Base-by-base conservation (phyloP, 2,113 vertebrate genomes). In the Onychostruthus taczanowskii region DNA sequence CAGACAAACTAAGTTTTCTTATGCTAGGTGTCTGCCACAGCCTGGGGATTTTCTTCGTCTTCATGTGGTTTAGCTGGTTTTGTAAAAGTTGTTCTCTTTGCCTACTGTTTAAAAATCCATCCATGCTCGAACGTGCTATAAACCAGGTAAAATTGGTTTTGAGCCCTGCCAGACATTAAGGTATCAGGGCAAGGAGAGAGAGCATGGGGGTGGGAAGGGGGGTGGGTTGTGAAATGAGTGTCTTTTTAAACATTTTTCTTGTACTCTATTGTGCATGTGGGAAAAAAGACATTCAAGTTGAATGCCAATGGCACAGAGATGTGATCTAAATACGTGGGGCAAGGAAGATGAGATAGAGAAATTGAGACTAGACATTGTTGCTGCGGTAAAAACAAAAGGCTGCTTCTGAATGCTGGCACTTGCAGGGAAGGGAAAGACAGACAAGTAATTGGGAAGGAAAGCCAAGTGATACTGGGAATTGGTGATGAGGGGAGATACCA, bases 151-250 rank as follows among this genome's bases (percentile, higher is more conserved):
- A 84, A 90, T 43, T 78, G 37, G 18, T 46, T 61, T 80, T 66
- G 43, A 77, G 26, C n/a, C 31, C 35, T 73, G 21, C 4, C 24
- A 79, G 70, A 53, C 4, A 3, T 52, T 52, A 56, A 86, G 46
- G 43, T 39, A 12, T 11, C 31, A 18, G 41, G 21, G 9, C 12
- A 8, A 41, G 13, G 21, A 31, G 35, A 22, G 7, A 49, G 31
- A 19, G 2, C 28, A 16, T 47, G 2, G 18, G 1, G 3, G 6
- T 1, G 30, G 13, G 6, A 35, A 30, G 15, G 18, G 55, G 10
- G 2, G 6, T 7, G 55, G 10, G 2, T 4, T 7, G 1, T 41
- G 6, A 16, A 50, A 37, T 23, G 3, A 13, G 5, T 9, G 12
- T 49, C 14, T 35, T 17, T 70, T 55, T 35, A 72, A 68, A 47